Conservation (phyloP, 2,113 vertebrate genomes). For the Tupaia tana region DNA sequence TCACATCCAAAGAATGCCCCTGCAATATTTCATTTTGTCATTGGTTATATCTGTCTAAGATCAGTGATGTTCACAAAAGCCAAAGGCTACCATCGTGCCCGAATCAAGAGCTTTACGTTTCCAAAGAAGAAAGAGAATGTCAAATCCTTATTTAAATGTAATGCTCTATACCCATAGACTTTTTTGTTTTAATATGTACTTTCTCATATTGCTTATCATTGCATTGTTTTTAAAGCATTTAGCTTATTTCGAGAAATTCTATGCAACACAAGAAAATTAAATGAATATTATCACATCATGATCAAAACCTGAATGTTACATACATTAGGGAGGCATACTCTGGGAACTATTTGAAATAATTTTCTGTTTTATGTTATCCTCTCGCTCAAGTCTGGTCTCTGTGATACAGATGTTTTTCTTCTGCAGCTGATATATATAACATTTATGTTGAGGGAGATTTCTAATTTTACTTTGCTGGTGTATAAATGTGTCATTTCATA, state of each 20-base stretch:
- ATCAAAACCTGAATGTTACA: constrained; percentile 26
- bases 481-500: constrained; percentile 89
- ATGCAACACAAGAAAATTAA: constrained; percentile 48
- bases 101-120: constrained; percentile 29
- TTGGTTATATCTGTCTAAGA: constrained; percentile 41
- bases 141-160: constrained; percentile 52
- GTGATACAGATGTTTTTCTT: constrained; percentile 83
- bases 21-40: constrained; percentile 50
- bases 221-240: constrained; percentile 13
- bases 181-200: background rate
- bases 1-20: background rate
- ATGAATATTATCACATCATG: constrained; percentile 36
- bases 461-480: constrained; percentile 87
- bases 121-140: constrained; percentile 54
- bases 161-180: background rate
- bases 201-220: constrained; percentile 14
- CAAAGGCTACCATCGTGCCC: constrained; percentile 45
- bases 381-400: constrained; percentile 75
- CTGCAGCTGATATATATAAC: constrained; percentile 78
- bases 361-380: constrained; percentile 77
- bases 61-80: constrained; percentile 18
- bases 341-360: constrained; percentile 76
- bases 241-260: constrained; percentile 52
- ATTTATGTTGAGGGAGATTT: constrained; percentile 80
- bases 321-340: constrained; percentile 60